Conservation (phyloP, 2,113 vertebrate species). For the Turdus rufiventris region DNA sequence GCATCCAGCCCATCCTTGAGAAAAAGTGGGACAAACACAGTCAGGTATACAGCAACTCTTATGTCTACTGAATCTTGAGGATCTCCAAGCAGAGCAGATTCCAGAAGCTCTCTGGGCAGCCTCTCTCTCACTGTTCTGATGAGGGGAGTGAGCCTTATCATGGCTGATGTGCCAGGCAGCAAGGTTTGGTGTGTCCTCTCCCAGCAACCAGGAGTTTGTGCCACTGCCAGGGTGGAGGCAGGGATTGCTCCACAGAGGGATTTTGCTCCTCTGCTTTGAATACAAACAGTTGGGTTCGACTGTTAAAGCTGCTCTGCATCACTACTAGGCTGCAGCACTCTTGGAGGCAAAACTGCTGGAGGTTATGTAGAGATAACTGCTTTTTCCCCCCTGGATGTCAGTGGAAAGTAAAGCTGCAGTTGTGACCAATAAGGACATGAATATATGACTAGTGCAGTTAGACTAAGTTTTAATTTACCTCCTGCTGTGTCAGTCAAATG, state of each 20-base stretch:
- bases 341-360: background rate
- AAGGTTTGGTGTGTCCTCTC: background rate
- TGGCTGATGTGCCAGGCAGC: accelerated
- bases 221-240: background rate
- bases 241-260: background rate
- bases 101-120: background rate
- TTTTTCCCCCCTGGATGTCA: background rate
- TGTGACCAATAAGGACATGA: constrained; percentile 32
- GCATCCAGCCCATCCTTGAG: background rate
- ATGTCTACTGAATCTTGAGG: background rate
- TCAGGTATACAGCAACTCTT: background rate
- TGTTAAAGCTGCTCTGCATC: background rate
- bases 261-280: background rate
- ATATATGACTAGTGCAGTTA: background rate
- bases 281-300: background rate
- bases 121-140: background rate
- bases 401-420: constrained; percentile 13
- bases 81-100: background rate
- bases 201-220: background rate
- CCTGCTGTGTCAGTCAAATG: constrained; percentile 41
- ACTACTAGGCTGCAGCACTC: background rate
- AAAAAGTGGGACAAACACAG: background rate
- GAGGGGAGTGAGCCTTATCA: background rate
- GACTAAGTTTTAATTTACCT: constrained; percentile 53
- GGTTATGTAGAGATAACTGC: background rate